A percentile compares a stretch with the other conserved stretches of the same genome.
These are phyloP conservation scores for Eublepharis macularius DNA, from an alignment of 2,113 vertebrate genomes.

Conservation along the genomic window DNA sequence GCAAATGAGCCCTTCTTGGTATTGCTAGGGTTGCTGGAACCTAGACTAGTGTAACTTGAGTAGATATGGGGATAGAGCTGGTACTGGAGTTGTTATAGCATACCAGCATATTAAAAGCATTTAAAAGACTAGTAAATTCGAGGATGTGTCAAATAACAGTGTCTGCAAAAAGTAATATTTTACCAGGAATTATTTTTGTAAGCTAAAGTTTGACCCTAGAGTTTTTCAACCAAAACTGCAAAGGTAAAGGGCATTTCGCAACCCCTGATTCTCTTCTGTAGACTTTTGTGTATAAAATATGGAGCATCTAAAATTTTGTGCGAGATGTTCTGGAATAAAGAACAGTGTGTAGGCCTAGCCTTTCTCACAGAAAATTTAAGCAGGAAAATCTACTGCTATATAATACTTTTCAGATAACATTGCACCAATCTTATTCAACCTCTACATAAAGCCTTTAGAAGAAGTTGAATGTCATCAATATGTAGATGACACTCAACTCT, in stretches of 20 bases:
- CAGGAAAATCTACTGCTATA: background rate
- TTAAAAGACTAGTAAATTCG: background rate
- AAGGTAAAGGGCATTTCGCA: background rate
- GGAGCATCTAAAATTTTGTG: background rate
- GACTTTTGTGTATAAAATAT: background rate
- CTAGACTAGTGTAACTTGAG: too few relatives aligned
- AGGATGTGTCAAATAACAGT: background rate
- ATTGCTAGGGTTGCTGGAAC: too few relatives aligned
- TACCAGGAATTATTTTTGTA: background rate
- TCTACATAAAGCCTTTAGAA: too few relatives aligned
- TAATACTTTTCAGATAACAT: background rate
- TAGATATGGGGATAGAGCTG: too few relatives aligned
- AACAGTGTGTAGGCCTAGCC: background rate
- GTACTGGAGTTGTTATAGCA: too few relatives aligned
- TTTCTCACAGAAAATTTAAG: background rate
- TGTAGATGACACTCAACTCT: too few relatives aligned
- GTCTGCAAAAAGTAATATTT: background rate
- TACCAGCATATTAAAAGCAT: too few relatives aligned
- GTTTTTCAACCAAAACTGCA: background rate
- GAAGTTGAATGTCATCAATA: too few relatives aligned
- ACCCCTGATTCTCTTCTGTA: background rate
- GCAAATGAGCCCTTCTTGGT: too few relatives aligned
- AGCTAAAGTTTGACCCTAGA: background rate
- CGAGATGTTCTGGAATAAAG: background rate
- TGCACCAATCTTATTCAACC: too few relatives aligned